These are phyloP conservation scores for Tolypeutes matacus DNA, from an alignment of 2,797 vertebrate genomes.

Conservation along the genomic window DNA sequence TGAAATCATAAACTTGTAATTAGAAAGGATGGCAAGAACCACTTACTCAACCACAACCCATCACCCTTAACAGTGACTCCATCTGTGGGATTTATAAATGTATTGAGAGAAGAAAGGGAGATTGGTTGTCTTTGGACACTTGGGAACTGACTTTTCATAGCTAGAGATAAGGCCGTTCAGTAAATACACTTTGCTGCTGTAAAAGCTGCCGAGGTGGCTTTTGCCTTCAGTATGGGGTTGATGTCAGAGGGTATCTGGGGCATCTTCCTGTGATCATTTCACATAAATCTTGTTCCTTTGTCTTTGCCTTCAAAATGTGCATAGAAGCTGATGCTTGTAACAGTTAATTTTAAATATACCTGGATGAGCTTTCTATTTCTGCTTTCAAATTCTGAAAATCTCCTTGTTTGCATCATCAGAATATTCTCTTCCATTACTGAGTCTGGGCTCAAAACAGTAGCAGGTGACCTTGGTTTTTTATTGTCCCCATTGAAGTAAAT, in stretches of 20 bases:
- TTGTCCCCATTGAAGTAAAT: not conserved
- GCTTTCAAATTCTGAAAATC: not conserved
- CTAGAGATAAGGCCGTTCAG: not conserved
- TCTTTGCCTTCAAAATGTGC: not conserved
- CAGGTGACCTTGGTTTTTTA: not conserved
- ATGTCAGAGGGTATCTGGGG: not conserved
- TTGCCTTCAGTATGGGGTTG: not conserved
- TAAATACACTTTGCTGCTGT: not conserved
- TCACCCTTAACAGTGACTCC: not conserved
- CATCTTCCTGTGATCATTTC: not conserved
- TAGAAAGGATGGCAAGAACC: not conserved
- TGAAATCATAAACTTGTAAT: not conserved
- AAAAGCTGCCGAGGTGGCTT: not conserved
- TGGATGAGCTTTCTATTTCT: conserved; percentile 35
- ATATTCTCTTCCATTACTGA: not conserved
- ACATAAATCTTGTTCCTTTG: not conserved
- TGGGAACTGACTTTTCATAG: not conserved
- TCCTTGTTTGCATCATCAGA: not conserved
- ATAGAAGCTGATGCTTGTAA: not conserved
- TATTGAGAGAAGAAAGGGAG: not conserved
- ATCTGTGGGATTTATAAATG: not conserved
- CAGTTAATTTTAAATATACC: conserved; percentile 17
- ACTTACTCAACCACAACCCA: not conserved
- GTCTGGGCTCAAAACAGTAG: not conserved
- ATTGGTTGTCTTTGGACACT: not conserved